A percentile compares a stretch with the other conserved stretches of the same genome.
These are phyloP conservation scores for Prionailurus bengalensis DNA, from an alignment of 2,113 vertebrate species.

Conservation along the genomic window DNA sequence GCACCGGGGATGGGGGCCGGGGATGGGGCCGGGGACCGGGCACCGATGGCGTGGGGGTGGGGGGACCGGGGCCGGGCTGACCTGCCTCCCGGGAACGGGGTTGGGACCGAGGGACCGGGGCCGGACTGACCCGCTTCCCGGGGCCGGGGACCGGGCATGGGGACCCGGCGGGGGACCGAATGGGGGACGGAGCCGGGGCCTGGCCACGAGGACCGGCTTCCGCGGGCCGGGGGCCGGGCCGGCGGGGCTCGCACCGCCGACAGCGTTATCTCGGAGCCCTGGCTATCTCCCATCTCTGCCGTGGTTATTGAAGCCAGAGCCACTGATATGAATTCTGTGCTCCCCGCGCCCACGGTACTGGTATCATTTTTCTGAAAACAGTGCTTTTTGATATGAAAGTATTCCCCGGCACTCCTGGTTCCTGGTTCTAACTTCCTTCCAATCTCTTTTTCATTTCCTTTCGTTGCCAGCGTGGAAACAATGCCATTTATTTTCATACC, in stretches of 20 bases:
- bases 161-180: neutral
- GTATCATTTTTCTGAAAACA: constrained; percentile 39
- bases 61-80: neutral
- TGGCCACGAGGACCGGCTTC: neutral
- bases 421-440: neutral
- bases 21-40: fast-evolving
- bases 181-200: neutral
- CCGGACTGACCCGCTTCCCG: neutral
- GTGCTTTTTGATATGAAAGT: constrained; percentile 9
- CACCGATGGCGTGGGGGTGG: neutral
- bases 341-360: constrained; percentile 26
- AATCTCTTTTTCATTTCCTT: constrained; percentile 72
- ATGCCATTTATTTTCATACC: neutral
- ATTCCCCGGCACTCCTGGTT: neutral
- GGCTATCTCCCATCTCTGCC: neutral
- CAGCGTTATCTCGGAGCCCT: neutral
- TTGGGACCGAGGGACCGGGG: neutral
- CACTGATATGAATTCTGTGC: constrained; percentile 4
- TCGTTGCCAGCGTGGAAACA: neutral
- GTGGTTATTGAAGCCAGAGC: constrained; percentile 24
- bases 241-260: neutral
- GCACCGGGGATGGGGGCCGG: too few species aligned
- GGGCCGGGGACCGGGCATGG: too few species aligned
- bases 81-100: neutral
- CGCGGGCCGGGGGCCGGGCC: neutral